phyloP scores from a whole-genome alignment of 2,888 invertebrate genomes.

The Cryptocheilus praepositus region DNA sequence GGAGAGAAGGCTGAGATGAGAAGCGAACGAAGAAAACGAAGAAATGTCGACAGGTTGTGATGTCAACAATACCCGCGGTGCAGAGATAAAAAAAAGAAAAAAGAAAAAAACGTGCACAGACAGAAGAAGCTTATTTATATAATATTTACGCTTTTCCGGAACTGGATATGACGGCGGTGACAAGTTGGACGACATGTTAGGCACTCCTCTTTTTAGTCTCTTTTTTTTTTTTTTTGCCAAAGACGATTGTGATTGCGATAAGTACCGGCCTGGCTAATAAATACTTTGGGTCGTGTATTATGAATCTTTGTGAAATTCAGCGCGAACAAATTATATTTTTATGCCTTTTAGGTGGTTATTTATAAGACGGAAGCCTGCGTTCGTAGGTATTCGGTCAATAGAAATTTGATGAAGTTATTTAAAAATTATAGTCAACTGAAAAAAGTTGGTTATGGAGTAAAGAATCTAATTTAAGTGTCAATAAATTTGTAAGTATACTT shows the following conservation, averaged over 20 bases:
- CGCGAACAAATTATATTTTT: too few relatives aligned
- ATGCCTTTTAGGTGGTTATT: too few relatives aligned
- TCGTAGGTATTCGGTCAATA: too few relatives aligned
- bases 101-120: slow-evolving; percentile 12
- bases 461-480: too few relatives aligned
- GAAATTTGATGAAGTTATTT: too few relatives aligned
- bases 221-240: slow-evolving; percentile 19
- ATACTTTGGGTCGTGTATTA: slow-evolving; percentile 51
- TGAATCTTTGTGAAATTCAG: too few relatives aligned
- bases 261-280: slow-evolving; percentile 53
- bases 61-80: background rate
- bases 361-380: too few relatives aligned
- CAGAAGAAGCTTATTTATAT: slow-evolving; percentile 40
- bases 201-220: slow-evolving; percentile 7
- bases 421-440: too few relatives aligned
- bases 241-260: background rate
- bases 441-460: too few relatives aligned
- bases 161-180: slow-evolving; percentile 61
- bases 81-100: slow-evolving; percentile 26
- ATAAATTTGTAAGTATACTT: too few relatives aligned
- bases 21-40: slow-evolving; percentile 10
- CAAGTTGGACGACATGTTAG: slow-evolving; percentile 43
- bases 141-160: slow-evolving; percentile 61
- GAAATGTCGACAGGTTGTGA: slow-evolving; percentile 8
- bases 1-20: background rate